Conservation (phyloP, 2,113 vertebrate genomes). For the Grus americana region DNA sequence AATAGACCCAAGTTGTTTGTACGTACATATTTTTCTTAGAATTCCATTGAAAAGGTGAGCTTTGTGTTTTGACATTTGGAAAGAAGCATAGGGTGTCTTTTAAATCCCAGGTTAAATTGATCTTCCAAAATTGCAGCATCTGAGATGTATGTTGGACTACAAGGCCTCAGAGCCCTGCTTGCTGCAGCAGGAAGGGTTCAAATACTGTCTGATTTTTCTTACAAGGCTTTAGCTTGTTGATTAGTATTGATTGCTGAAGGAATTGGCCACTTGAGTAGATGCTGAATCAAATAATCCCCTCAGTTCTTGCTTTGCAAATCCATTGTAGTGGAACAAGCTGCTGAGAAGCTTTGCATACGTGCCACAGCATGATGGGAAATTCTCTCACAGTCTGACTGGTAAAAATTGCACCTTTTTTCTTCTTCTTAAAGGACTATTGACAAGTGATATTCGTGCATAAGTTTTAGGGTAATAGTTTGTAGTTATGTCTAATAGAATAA, state of each 20-base stretch:
- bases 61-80: neutral
- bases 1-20: neutral
- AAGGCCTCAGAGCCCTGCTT: neutral
- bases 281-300: slow-evolving; percentile 79
- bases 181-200: slow-evolving; percentile 65
- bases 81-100: neutral
- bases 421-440: neutral
- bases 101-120: neutral
- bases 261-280: slow-evolving; percentile 79
- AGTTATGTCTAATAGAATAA: neutral
- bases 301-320: slow-evolving; percentile 71
- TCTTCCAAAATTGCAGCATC: neutral
- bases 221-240: slow-evolving; percentile 68
- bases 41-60: neutral
- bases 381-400: neutral
- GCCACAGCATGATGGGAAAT: slow-evolving; percentile 42
- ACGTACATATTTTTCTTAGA: neutral
- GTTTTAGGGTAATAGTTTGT: slow-evolving; percentile 26
- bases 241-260: slow-evolving; percentile 81
- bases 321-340: slow-evolving; percentile 58
- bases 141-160: neutral
- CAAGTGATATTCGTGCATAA: slow-evolving; percentile 47
- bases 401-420: slow-evolving; percentile 38
- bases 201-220: slow-evolving; percentile 69
- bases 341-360: slow-evolving; percentile 49